Evolutionary conservation across 2,113 vertebrate genomes (phyloP), one percentile per base, ranked within the genome.

Genomic region (Lanius collurio): DNA sequence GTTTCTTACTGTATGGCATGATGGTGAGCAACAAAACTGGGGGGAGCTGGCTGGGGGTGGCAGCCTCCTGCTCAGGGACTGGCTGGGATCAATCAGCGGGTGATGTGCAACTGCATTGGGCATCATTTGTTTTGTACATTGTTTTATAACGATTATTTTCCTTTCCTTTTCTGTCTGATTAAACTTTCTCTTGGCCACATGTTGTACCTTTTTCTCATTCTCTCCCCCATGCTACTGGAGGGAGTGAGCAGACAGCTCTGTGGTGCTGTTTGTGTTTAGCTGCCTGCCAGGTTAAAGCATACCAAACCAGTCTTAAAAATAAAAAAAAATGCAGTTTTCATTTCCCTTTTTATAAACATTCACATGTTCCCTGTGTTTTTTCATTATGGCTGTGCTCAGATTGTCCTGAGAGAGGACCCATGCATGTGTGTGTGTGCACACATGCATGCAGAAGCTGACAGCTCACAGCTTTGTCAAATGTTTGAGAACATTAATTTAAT

Each of bases 71-170:
- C 7, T 31, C 46, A n/a, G 67, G 82, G 39, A 31, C 30, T 30
- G 46, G 26, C 41, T 15, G 41, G 46, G 46, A 80, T 42, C 0
- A 1, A 10, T 10, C 60, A 73, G 30, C 1, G 0, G 30, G 30
- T 23, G n/a, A 17, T 53, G 39, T 23, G 39, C 60, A 47, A 9
- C 7, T 53, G 12, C 53, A 37, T 2, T 55, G 46, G 27, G 31
- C 75, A 80, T 49, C 35, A 24, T 35, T 37, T 68, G 17, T 16
- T 67, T 31, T 22, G 11, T 17, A 21, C 37, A 21, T 30, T 75
- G 26, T 26, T 68, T 42, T 42, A 10, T 17, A 49, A 42, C 42
- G 68, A 33, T 27, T 20, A 20, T 75, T 44, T 68, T 24, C 26
- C 50, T 15, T 67, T 74, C 35, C 13, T 69, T 63, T 69, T 63